Evolutionary conservation across 1,140 invertebrate genomes (phyloP).

Genomic region (Colletes latitarsis): DNA sequence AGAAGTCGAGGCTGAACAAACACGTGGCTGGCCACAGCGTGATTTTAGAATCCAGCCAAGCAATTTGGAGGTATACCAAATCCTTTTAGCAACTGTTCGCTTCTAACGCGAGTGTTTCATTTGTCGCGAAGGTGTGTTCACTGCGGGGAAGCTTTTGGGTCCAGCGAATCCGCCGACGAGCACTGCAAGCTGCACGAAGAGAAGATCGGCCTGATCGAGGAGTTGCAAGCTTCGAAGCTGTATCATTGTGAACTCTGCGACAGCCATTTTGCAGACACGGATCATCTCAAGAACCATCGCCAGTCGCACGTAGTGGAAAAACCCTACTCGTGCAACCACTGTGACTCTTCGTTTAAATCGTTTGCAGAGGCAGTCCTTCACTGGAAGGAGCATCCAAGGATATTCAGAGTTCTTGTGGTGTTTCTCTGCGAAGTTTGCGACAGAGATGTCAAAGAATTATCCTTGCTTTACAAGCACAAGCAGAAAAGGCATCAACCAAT

Average conservation of each 20-base stretch:
- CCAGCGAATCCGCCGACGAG: slow-evolving; percentile 53
- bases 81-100: not conserved
- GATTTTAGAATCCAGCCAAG: slow-evolving; percentile 63
- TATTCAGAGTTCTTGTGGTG: slow-evolving; percentile 62
- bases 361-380: slow-evolving; percentile 80
- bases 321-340: slow-evolving; percentile 83
- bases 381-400: slow-evolving; percentile 80
- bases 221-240: slow-evolving; percentile 68
- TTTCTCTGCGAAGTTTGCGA: slow-evolving; percentile 67
- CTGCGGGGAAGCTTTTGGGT: slow-evolving; percentile 62
- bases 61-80: slow-evolving; percentile 50
- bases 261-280: slow-evolving; percentile 80
- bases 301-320: slow-evolving; percentile 79
- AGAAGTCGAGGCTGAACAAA: slow-evolving; percentile 69
- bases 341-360: slow-evolving; percentile 79
- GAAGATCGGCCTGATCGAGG: slow-evolving; percentile 62
- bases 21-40: slow-evolving; percentile 65
- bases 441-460: slow-evolving; percentile 67
- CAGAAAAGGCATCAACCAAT: slow-evolving; percentile 68
- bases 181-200: slow-evolving; percentile 62
- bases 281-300: slow-evolving; percentile 79
- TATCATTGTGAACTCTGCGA: slow-evolving; percentile 84
- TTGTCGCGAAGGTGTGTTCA: slow-evolving; percentile 51
- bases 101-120: no score
- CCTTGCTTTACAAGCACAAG: slow-evolving; percentile 75